Evolutionary conservation across 1,140 invertebrate species (phyloP), one percentile per base, ranked within the genome.

Genomic region (Epicauta chinensis): DNA sequence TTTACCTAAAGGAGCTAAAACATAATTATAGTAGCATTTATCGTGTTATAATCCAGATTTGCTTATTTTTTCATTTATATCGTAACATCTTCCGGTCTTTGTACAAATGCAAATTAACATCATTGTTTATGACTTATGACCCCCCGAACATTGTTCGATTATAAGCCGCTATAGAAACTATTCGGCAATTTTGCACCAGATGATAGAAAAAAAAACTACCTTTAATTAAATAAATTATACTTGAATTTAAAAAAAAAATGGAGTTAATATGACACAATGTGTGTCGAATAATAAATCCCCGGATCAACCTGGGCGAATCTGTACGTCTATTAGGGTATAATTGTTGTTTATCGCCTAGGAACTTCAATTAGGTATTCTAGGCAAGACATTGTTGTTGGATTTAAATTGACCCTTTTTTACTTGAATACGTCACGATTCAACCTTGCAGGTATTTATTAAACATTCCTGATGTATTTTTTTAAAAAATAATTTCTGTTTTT

Each of bases 321-420:
- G 46, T 39, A 49, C 36, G 46, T 49, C 46, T 49, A 49, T 49
- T 49, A 49, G 30, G 13, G 38, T 40, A 49, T 49, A 49, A 49
- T 49, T 49, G 46, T 49, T 49, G 46, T 49, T 49, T 49, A 49
- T 49, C 35, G 46, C 36, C 40, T 49, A 49, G 46, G 29, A 38
- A 49, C 36, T 39, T 47, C 46, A 49, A 49, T 49, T 49, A 49
- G 31, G 46, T 49, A 49, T 49, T 38, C 46, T 16, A 49, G 32
- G 35, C 36, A 38, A 49, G 46, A 39, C 17, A 40, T 39, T 49
- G 46, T 49, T 38, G 37, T 39, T 23, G 7, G 23, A 49, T 49
- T 49, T 49, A 49, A 49, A 49, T 49, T 49, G 46, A 36, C 37
- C 46, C 46, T 49, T 16, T 23, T 31, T 32, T 34, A 29, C 3